Conservation (phyloP, 2,113 vertebrate species). For the Seriola rivoliana region DNA sequence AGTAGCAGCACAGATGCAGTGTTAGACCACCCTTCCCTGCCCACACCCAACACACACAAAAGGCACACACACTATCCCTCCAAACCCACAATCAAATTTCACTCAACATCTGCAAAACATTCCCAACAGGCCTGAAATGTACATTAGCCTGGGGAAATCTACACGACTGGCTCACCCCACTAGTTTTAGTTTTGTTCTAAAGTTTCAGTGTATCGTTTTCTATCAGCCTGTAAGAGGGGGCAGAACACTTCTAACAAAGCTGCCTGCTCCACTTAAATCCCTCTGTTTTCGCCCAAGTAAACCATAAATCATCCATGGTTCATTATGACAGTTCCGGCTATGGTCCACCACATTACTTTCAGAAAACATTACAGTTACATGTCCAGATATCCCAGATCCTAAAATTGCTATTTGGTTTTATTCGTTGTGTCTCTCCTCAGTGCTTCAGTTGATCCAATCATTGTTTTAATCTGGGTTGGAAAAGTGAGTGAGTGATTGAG, state of each 20-base stretch:
- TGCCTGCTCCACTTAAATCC: slow-evolving; percentile 68
- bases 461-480: slow-evolving; percentile 53
- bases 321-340: slow-evolving; percentile 69
- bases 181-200: slow-evolving; percentile 43
- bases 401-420: slow-evolving; percentile 39
- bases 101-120: slow-evolving; percentile 54
- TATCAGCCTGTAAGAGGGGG: slow-evolving; percentile 25
- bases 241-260: slow-evolving; percentile 59
- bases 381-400: slow-evolving; percentile 52
- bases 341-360: slow-evolving; percentile 63
- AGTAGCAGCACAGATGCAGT: slow-evolving; percentile 4
- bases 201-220: slow-evolving; percentile 54
- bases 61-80: slow-evolving; percentile 1
- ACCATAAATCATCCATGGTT: slow-evolving; percentile 78
- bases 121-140: slow-evolving; percentile 49
- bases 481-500: slow-evolving; percentile 15
- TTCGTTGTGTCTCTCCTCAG: slow-evolving; percentile 39
- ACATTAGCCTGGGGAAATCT: slow-evolving; percentile 65
- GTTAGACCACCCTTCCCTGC: neutral
- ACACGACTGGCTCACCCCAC: slow-evolving; percentile 50
- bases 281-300: slow-evolving; percentile 52
- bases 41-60: slow-evolving; percentile 20
- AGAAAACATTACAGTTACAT: slow-evolving; percentile 65
- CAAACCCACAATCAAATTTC: slow-evolving; percentile 58
- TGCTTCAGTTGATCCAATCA: slow-evolving; percentile 49